Evolutionary conservation across 2,113 vertebrate species (phyloP), one percentile per base, ranked within the genome.

Genomic region (Thunnus thynnus): DNA sequence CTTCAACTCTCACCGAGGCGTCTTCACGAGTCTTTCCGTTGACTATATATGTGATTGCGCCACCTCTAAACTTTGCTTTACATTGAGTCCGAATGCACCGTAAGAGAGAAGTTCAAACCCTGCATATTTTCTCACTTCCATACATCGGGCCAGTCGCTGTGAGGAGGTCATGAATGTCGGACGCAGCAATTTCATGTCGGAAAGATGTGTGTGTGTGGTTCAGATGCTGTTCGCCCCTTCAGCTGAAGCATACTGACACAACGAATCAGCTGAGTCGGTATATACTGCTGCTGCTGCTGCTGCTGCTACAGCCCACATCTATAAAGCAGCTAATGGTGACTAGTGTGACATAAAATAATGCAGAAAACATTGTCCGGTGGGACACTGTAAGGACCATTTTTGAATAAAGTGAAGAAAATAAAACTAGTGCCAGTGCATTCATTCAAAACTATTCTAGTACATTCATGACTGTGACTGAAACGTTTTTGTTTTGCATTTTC

Each of bases 401-500:
- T 41, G 7, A 41, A 41, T 41, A 41, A 41, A 41, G 36, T 41
- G 22, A 63, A 68, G 57, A 14, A 71, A 57, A 65, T n/a, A 30
- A 1, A 14, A 13, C 36, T 18, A 32, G 13, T 20, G n/a, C 13
- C 17, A 20, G 3, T 72, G 20, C 3, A 36, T 3, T 36, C 71
- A 25, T 52, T 22, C 12, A 20, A 20, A 64, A 41, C 11, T 16
- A 46, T 51, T 14, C 30, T 4, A 1, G 32, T 36, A 36, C 32
- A 36, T 36, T 9, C 7, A 41, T 16, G 13, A 22, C 14, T 57
- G 0, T 30, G 48, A 36, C 54, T 48, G 17, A 54, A 27, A 17
- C 13, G 61, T 80, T 66, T 44, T 76, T 62, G 16, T 70, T 22
- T 68, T 75, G 51, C 30, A 67, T 72, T 87, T 22, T 76, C n/a